Evolutionary conservation across 2,113 vertebrate species (phyloP), one percentile per base, ranked within the genome.

Genomic region (Nothobranchius furzeri): DNA sequence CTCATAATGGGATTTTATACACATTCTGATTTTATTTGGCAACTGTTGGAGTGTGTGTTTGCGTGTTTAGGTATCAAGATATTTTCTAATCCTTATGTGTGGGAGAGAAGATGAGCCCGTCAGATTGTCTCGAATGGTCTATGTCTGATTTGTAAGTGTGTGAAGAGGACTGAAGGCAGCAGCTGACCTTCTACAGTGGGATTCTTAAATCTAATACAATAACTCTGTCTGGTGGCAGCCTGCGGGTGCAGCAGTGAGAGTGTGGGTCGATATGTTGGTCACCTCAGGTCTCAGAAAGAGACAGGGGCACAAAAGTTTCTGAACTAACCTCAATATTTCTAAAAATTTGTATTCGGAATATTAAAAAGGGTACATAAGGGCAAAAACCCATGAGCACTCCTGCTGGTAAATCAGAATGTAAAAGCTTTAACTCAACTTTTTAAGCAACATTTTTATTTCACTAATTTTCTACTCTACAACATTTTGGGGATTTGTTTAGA

Each of bases 131-230:
- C 1, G 0, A 14, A 24, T 57, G 35, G 10, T 1, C 67, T 68
- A n/a, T 61, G 56, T 51, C 24, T 65, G 57, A 73, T 73, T 51
- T 2, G 12, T 8, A 12, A 58, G 65, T 15, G 45, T 47, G 25
- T 25, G 40, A 71, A 68, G 54, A 8, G 12, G 47, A 67, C 52
- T 30, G 12, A 51, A 61, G 46, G 58, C 14, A 56, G 59, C 30
- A 48, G 49, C 43, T 75, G 63, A 78, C 59, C 46, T 68, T 71
- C 49, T 75, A 49, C 58, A 53, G 59, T 46, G 49, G 37, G 25
- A 47, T 74, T 74, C 15, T 46, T 54, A 54, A 55, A 62, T 66
- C 9, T 58, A 65, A 65, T 68, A 14, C 51, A 63, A 63, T 54
- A 64, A 37, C 43, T 55, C 35, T 15, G 24, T 57, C 45, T 58